A percentile compares a stretch with the other conserved stretches of the same genome.
These are phyloP conservation scores for Apis cerana DNA, from an alignment of 1,140 invertebrate species.

Conservation along the genomic window DNA sequence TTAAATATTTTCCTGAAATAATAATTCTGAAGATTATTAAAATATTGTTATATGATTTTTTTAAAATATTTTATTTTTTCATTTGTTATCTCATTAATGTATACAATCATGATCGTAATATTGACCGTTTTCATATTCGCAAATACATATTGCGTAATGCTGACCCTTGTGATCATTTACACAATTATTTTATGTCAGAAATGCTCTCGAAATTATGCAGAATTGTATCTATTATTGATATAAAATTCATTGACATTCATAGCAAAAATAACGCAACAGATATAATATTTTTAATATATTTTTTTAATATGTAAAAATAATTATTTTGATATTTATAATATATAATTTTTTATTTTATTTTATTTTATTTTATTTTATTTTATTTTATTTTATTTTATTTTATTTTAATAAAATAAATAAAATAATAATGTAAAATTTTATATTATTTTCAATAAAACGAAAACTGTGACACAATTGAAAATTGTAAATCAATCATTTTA, in stretches of 20 bases:
- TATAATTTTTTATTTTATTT: background rate
- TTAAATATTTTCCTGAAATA: background rate
- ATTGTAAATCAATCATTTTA: too few species aligned
- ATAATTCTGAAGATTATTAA: background rate
- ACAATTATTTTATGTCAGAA: background rate
- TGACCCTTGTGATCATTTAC: background rate
- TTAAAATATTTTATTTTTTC: background rate
- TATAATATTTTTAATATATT: background rate
- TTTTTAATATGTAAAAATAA: background rate
- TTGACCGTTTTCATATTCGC: background rate
- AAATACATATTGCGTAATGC: background rate
- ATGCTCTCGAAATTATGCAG: background rate
- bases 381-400: background rate
- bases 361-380: background rate
- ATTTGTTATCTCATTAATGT: background rate
- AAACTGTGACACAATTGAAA: too few species aligned
- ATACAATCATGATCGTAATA: background rate
- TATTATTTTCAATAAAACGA: too few species aligned
- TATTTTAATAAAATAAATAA: too few species aligned
- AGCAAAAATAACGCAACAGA: slow-evolving; percentile 31
- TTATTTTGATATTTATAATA: background rate
- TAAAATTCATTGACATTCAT: slow-evolving; percentile 2
- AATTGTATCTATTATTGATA: background rate
- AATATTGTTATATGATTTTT: too few species aligned
- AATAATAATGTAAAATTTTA: too few species aligned